Conservation (phyloP, 2,888 invertebrate genomes). For the Carterocephalus palaemon region DNA sequence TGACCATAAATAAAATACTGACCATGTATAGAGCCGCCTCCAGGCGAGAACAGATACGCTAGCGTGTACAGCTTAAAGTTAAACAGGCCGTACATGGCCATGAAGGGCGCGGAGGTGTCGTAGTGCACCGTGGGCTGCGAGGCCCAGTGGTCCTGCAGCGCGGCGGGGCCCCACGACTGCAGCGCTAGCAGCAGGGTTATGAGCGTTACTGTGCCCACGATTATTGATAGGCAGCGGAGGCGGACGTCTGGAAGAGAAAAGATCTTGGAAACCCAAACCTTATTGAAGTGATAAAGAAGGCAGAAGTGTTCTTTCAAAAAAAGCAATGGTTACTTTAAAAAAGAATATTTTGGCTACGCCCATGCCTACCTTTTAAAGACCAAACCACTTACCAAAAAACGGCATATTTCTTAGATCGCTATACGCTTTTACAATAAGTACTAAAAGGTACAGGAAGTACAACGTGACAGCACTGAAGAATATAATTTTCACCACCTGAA, state of each 20-base stretch:
- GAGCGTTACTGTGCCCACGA: constrained; percentile 88
- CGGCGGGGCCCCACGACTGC: constrained; percentile 91
- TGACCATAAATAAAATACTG: constrained; percentile 44
- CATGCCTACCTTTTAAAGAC: too few relatives aligned
- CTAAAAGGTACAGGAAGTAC: constrained; percentile 90
- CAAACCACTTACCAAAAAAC: constrained; percentile 89
- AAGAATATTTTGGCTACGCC: too few relatives aligned
- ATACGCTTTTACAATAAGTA: constrained; percentile 92
- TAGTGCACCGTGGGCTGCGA: constrained; percentile 92
- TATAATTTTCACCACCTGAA: constrained; percentile 92
- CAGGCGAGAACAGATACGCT: constrained; percentile 96
- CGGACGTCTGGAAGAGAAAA: constrained; percentile 86
- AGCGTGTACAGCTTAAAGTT: constrained; percentile 96
- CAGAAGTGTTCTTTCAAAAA: too few relatives aligned
- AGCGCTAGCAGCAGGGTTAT: constrained; percentile 87
- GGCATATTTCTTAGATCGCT: constrained; percentile 98
- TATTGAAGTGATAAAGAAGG: too few relatives aligned
- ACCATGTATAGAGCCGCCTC: constrained; percentile 90
- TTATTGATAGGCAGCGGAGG: constrained; percentile 91
- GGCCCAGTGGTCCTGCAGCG: constrained; percentile 96
- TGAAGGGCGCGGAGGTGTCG: constrained; percentile 95
- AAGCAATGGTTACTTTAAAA: too few relatives aligned
- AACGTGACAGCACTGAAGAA: constrained; percentile 91
- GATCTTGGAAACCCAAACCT: too few relatives aligned
- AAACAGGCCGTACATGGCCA: constrained; percentile 95